Evolutionary conservation across 2,888 invertebrate genomes (phyloP), one percentile per base, ranked within the genome.

Genomic region (Cosmopolites sordidus): DNA sequence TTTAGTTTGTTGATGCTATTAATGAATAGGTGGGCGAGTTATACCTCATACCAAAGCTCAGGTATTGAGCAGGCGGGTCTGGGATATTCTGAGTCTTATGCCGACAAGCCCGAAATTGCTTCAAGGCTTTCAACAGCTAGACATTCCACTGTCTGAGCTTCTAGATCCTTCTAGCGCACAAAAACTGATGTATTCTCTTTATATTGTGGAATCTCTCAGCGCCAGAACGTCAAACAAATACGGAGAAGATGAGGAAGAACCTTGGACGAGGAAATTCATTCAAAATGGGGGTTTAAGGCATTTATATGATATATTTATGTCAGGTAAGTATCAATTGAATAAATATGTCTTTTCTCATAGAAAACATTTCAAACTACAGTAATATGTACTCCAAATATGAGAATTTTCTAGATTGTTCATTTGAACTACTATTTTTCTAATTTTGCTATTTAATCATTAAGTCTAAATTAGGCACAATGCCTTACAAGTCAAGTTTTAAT

Each of bases 121-220:
- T 38, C 84, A 89, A 67, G 89, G 89, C 2, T 93, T 95, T 69
- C 88, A 89, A 69, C 86, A 86, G 64, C 78, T 91, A 1, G 83
- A 84, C 64, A 80, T 79, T 9, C 82, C 83, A 44, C 73, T 92
- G 42, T 80, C 84, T 15, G 87, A 88, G 62, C 74, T 95, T 1
- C 78, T 96, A 9, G 90, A 94, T 75, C 90, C 93, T 0, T 84
- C 84, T 18, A 92, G 91, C 70, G 89, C 94, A 0, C 95, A 95
- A 73, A 93, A 93, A 70, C 82, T 96, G 47, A 94, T 95, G 92
- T 96, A 96, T 71, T 92, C 92, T 0, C 74, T 95, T 55, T 93
- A 94, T 71, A 94, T 95, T 60, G 89, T 95, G 0, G 91, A 91
- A 70, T 85, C 85, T 30, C 74, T 90, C 16, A 80, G 79, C 58